phyloP scores from a whole-genome alignment of 1,140 invertebrate genomes.

The Arctopsyche grandis region DNA sequence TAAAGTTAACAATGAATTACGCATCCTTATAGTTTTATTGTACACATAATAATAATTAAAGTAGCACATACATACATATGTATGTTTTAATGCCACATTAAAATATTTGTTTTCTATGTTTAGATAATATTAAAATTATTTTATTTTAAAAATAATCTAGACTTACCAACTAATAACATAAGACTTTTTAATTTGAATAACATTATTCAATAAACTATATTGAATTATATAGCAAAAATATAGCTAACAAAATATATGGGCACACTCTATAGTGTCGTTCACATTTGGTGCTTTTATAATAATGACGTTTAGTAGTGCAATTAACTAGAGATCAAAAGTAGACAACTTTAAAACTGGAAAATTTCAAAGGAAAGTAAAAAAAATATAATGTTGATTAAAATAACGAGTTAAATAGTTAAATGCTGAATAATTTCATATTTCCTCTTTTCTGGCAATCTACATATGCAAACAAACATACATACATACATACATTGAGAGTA shows the following conservation, averaged over 20 bases:
- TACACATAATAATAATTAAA: background rate
- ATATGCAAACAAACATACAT: no score
- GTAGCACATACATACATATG: background rate
- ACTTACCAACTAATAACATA: slow-evolving; percentile 26
- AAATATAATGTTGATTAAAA: no score
- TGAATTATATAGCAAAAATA: slow-evolving; percentile 24
- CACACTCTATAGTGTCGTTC: background rate
- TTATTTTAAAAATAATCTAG: background rate
- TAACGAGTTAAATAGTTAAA: no score
- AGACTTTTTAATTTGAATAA: slow-evolving; percentile 20
- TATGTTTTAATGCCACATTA: background rate
- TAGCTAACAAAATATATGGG: slow-evolving; percentile 32
- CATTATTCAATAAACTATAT: slow-evolving; percentile 36
- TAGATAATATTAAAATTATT: no score
- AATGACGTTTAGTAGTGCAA: background rate
- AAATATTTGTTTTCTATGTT: no score
- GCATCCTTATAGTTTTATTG: background rate
- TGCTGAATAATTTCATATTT: no score
- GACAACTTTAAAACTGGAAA: background rate
- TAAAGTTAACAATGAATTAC: background rate
- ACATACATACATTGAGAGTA: no score
- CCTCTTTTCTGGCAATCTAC: no score
- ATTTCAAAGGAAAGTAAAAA: no score
- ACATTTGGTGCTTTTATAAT: background rate
- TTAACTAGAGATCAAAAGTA: background rate